phyloP scores from a whole-genome alignment of 2,888 invertebrate genomes.

The Netelia melanura region DNA sequence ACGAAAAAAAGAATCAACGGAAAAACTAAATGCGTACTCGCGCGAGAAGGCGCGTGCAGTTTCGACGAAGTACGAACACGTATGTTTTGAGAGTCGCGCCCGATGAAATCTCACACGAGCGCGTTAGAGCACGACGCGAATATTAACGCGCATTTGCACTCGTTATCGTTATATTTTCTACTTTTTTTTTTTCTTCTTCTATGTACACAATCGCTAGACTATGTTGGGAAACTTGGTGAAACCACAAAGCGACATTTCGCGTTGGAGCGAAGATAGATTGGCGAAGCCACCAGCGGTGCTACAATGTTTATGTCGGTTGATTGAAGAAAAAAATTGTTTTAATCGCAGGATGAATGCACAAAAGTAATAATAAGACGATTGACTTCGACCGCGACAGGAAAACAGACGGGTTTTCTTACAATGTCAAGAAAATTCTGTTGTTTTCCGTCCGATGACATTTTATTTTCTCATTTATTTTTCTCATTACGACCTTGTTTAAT shows the following conservation, averaged over 20 bases:
- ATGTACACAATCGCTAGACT: background rate
- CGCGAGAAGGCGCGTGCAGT: conserved; percentile 39
- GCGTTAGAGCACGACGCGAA: conserved; percentile 65
- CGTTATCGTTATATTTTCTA: conserved; percentile 37
- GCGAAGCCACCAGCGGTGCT: too few relatives aligned
- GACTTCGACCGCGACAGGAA: too few relatives aligned
- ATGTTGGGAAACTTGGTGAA: too few relatives aligned
- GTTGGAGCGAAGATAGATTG: too few relatives aligned
- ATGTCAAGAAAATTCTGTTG: too few relatives aligned
- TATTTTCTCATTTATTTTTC: background rate
- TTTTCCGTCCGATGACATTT: background rate
- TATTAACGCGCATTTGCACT: conserved; percentile 53
- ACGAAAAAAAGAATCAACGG: background rate
- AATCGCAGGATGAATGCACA: too few relatives aligned
- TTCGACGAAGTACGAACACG: conserved; percentile 43
- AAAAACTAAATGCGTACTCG: background rate
- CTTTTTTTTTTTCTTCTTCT: background rate
- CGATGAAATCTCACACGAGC: conserved; percentile 55
- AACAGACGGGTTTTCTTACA: too few relatives aligned
- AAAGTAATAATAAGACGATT: too few relatives aligned
- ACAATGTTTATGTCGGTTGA: too few relatives aligned
- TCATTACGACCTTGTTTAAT: background rate
- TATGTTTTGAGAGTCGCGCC: conserved; percentile 43
- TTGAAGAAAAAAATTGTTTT: too few relatives aligned
- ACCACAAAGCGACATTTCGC: too few relatives aligned